A percentile compares a stretch with the other conserved stretches of the same genome.
These are phyloP conservation scores for Drosophila baimaii DNA, from an alignment of 1,140 invertebrate genomes.

Conservation along the genomic window DNA sequence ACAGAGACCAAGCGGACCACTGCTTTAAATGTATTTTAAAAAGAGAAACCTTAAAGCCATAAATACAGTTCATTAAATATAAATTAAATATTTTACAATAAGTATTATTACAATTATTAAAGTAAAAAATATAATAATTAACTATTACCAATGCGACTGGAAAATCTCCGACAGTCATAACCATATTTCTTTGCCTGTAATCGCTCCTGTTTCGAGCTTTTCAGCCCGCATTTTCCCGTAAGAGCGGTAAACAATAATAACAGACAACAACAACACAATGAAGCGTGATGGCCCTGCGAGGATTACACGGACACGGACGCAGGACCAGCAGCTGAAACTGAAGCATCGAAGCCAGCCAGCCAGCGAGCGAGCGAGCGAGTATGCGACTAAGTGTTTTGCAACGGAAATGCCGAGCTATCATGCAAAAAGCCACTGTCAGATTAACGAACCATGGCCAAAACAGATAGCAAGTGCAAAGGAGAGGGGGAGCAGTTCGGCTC, in stretches of 20 bases:
- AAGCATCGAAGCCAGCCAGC: constrained; percentile 32
- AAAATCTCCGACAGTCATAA: not conserved
- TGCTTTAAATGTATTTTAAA: no score
- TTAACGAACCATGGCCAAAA: constrained; percentile 82
- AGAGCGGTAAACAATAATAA: constrained; percentile 76
- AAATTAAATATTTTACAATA: not conserved
- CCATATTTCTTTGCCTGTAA: constrained; percentile 38
- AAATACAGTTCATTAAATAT: no score
- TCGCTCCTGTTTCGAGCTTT: constrained; percentile 21
- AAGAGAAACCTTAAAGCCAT: no score
- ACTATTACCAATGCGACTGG: not conserved
- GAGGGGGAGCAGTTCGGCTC: not conserved
- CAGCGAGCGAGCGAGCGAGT: constrained; percentile 17
- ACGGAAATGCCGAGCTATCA: constrained; percentile 81
- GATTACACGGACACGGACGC: constrained; percentile 69
- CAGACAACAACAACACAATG: constrained; percentile 57
- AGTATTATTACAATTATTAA: not conserved
- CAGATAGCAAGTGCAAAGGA: constrained; percentile 47
- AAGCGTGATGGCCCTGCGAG: constrained; percentile 62
- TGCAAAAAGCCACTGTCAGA: constrained; percentile 81
- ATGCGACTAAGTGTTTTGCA: constrained; percentile 81
- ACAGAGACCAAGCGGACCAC: no score
- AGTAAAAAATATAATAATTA: not conserved
- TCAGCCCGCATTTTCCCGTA: constrained; percentile 53
- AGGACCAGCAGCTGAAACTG: constrained; percentile 19